Base-by-base conservation (phyloP, 2,888 invertebrate species). In the Drosophila mulleri region DNA sequence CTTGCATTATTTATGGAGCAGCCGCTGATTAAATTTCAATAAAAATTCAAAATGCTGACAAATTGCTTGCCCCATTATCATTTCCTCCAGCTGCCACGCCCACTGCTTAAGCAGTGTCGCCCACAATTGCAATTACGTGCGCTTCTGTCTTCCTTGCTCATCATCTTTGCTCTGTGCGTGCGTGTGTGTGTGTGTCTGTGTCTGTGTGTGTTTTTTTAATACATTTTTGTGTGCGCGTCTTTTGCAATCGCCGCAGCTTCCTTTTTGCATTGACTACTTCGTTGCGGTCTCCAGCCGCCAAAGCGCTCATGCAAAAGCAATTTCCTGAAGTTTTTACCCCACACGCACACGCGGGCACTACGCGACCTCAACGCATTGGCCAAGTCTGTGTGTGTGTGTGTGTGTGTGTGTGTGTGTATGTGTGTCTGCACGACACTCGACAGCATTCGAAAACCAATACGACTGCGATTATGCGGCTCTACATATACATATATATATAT, bases 281-380 rank as follows among this genome's bases (percentile, higher is more conserved):
- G 72, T 54, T 67, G 48, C 58, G 67, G 64, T 62, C 59, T 44
- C 50, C 56, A 47, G 56, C 58, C 67, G 63, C 73, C 76, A 73
- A 75, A 62, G 80, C 88, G 80, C 76, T 90, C 87, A 90, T 87
- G 88, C 88, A 88, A 88, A 88, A 90, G 89, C 89, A 89, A 88
- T 88, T 89, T 90, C 90, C 87, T 89, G 86, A 83, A 79, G 83
- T 81, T 80, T 82, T 88, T 83, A 77, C 71, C 67, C 78, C 54
- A 69, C 72, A 18, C 29, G 41, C 52, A 52, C 57, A 58, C 50
- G 50, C 18, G 44, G 35, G 59, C 71, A 73, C 64, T 54, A 65
- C 64, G 62, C 83, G 67, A 74, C 67, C 74, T 58, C 66, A 82
- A 82, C 73, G 88, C 88, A 73, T 82, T 75, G 83, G 78, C 65